Evolutionary conservation across 2,113 vertebrate species (phyloP).

Genomic region (Oxygymnocypris stewartii): DNA sequence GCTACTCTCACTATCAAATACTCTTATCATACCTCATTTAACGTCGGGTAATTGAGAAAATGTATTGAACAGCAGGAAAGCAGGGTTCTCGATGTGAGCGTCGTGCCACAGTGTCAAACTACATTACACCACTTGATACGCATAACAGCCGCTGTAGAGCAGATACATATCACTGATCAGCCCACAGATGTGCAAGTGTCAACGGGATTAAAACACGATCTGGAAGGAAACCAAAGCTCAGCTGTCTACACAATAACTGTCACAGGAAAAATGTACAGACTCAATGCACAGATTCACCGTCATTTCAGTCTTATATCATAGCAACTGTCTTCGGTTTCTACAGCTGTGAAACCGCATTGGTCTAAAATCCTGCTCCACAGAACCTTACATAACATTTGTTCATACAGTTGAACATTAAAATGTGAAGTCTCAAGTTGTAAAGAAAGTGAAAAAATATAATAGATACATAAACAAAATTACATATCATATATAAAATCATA

Average conservation of each 20-base stretch:
- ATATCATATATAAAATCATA: no score
- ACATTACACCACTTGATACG: constrained; percentile 11
- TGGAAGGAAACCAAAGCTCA: not conserved
- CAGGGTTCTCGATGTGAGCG: not conserved
- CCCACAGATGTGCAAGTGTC: constrained; percentile 25
- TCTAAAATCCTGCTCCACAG: not conserved
- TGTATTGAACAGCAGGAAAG: constrained; percentile 23
- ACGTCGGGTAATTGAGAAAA: constrained; percentile 29
- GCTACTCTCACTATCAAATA: constrained; percentile 27
- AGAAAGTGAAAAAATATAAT: no score
- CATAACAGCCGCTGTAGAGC: not conserved
- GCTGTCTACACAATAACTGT: not conserved
- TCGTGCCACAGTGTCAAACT: constrained; percentile 20
- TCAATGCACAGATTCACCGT: not conserved
- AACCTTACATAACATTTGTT: no score
- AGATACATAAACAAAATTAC: no score
- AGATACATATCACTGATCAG: constrained; percentile 20
- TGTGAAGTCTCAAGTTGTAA: no score
- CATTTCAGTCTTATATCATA: not conserved
- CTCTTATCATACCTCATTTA: constrained; percentile 33
- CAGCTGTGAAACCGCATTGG: not conserved
- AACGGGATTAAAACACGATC: not conserved
- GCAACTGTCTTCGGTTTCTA: not conserved
- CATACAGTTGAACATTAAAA: no score
- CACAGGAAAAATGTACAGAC: not conserved